Base-by-base conservation (phyloP, 2,797 vertebrate genomes). In the Gastrophryne carolinensis region DNA sequence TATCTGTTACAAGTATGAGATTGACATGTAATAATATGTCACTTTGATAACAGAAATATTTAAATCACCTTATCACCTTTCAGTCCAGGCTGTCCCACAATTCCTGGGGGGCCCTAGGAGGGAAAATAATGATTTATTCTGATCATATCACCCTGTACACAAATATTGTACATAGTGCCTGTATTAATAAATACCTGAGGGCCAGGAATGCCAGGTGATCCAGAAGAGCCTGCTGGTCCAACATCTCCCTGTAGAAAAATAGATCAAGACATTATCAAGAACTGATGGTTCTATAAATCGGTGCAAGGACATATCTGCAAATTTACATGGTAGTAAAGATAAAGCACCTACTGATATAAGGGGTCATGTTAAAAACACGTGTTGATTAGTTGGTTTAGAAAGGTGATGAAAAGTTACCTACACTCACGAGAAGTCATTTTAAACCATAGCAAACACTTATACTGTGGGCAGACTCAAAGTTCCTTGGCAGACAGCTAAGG, bases 51-150 rank as follows among this genome's bases (percentile, higher is more conserved):
- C 88, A 85, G 85, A 95, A 98, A 95, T 93, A 96, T 94, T 98
- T 96, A 97, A 94, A 95, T 99, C 98, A 99, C 98, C 98, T 99
- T 98, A 98, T 99, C 98, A 98, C 98, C 98, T 99, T 98, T 99
- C 95, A 98, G 93, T 98, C 98, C 98, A 89, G 94, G 90, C 82
- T 91, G 93, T 83, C 98, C 96, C 76, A 83, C 85, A 86, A 88
- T 95, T 86, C 96, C 98, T 52, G 88, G 85, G 81, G 94, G 91
- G 84, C 97, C 98, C 98, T 99, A 85, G 73, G 78, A 84, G 79
- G 83, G 56, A 75, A 78, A 67, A 62, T 68, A 1, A 0, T 41
- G 47, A 73, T 64, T 47, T 77, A 52, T 82, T 58, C 12, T 37
- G 29, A 29, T 58, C 11, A 6, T 21, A 9, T 9, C 3, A 29